Conservation (phyloP, 2,113 vertebrate genomes). For the Rhadina sibilatrix region DNA sequence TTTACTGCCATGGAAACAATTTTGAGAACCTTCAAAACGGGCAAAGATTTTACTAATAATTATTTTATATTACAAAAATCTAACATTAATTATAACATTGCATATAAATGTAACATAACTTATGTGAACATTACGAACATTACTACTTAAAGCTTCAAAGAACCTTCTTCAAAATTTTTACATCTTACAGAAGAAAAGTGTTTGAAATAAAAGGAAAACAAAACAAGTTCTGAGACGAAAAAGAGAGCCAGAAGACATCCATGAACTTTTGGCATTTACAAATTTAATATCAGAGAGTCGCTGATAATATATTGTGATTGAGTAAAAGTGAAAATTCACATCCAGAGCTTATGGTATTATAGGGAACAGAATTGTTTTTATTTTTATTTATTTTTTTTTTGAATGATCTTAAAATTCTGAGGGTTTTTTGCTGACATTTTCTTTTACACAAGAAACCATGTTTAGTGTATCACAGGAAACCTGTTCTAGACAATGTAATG, state of each 20-base stretch:
- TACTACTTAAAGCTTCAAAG: neutral
- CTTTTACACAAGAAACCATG: neutral
- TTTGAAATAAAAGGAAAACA: neutral
- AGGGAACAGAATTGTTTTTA: neutral
- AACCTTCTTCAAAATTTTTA: neutral
- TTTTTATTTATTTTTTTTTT: neutral
- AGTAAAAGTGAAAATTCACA: neutral
- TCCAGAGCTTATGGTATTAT: neutral
- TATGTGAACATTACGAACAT: neutral
- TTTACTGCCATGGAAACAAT: neutral
- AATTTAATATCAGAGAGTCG: neutral
- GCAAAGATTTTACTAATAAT: neutral
- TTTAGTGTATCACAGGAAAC: neutral
- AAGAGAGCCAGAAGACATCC: neutral
- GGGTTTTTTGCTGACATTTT: rapidly evolving
- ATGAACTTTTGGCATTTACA: neutral
- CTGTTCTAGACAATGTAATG: neutral
- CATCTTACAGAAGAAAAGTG: neutral
- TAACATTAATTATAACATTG: neutral
- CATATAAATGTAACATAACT: neutral
- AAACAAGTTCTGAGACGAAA: neutral
- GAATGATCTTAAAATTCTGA: neutral
- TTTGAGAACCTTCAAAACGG: neutral
- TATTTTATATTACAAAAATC: neutral
- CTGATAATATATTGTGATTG: neutral